phyloP scores from a whole-genome alignment of 2,797 vertebrate species.

The Emys orbicularis region DNA sequence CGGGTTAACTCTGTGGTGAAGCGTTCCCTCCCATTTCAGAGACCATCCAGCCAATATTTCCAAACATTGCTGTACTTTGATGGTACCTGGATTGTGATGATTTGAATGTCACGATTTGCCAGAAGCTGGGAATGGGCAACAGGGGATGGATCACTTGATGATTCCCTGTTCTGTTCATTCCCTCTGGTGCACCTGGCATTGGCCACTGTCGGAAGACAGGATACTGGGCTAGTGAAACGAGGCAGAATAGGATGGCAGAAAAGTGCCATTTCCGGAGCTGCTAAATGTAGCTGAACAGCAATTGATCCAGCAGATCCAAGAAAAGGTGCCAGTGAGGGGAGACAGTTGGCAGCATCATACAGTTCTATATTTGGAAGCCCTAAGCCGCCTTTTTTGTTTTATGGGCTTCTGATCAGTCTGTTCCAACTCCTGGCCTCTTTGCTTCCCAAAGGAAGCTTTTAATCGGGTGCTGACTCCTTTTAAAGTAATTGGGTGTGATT shows the following conservation, averaged over 20 bases:
- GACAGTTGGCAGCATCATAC: neutral
- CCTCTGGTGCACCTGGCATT: too few relatives aligned
- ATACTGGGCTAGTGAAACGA: neutral
- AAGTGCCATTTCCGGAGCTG: neutral
- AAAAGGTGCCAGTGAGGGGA: accelerated
- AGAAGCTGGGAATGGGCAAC: too few relatives aligned
- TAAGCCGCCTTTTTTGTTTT: neutral
- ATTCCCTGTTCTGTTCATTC: too few relatives aligned
- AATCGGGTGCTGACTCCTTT: neutral
- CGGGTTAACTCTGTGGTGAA: neutral
- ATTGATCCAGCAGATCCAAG: neutral
- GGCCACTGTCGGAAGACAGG: too few relatives aligned
- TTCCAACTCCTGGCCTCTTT: neutral
- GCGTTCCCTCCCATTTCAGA: too few relatives aligned
- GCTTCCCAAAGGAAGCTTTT: neutral
- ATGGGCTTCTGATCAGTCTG: neutral
- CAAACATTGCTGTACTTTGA: too few relatives aligned
- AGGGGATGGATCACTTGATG: too few relatives aligned
- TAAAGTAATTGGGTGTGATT: neutral
- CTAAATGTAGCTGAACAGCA: neutral
- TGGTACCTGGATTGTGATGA: too few relatives aligned
- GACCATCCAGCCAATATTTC: too few relatives aligned
- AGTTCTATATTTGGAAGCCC: conserved; percentile 10
- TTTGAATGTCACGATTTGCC: too few relatives aligned
- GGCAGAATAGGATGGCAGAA: neutral